Base-by-base conservation (phyloP, 2,888 invertebrate genomes). In the Xestia ashworthii region DNA sequence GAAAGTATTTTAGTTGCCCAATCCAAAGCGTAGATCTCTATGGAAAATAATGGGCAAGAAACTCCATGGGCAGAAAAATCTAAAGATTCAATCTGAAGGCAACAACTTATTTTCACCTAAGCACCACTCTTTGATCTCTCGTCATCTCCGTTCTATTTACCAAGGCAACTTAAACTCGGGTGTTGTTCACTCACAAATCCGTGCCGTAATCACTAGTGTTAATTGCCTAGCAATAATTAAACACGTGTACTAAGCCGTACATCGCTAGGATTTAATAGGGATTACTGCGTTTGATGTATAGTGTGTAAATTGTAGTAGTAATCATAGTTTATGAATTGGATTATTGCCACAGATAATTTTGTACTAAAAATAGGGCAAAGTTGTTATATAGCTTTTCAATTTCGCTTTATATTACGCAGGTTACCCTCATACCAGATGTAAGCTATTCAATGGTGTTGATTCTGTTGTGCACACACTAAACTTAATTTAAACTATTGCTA, bases 191-290 rank as follows among this genome's bases (percentile, higher is more conserved):
- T 82, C 14, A 64, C 41, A 72, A 82, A 74, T 83, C 64, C 25
- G 12, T 9, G 62, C 38, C 8, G 50, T 85, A 85, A 73, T 76
- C 58, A 80, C 41, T 44, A 58, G 74, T 71, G 67, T 78, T 85
- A 70, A 83, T 85, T 78, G 48, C 64, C 41, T 46, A 50, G 73
- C 71, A 77, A 82, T 85, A 83, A 83, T 83, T 83, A 85, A 82
- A 72, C 74, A 38, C 50, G 38, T 19, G 53, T 41, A 38, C 78
- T 85, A 85, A 85, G 71, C 72, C 38, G 48, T 32, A 60, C 41
- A 58, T 19, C 9, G 58, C 67, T 71, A 32, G 78, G 72, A 60
- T 85, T 85, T 82, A 25, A 32, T 38, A 71, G 46, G 50, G 74
- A 78, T 84, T 75, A 76, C 46, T 41, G 0, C 6, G 44, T 32